Conservation (phyloP, 1,140 invertebrate species). For the Rhizoglyphus robini region DNA sequence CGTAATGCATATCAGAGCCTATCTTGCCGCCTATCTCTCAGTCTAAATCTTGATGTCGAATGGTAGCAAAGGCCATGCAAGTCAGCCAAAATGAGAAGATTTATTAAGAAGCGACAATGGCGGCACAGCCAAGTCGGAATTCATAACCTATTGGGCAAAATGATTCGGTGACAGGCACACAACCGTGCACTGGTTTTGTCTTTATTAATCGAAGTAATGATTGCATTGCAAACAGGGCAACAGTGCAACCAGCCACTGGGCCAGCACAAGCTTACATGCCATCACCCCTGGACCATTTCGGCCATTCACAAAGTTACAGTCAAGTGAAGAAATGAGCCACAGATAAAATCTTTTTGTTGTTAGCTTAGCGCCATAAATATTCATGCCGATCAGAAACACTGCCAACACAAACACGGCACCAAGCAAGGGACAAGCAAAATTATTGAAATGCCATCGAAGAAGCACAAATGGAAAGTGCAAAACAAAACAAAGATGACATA, state of each 20-base stretch:
- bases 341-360: constrained; percentile 10
- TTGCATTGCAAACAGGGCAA: too few species aligned
- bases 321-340: neutral
- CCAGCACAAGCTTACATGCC: neutral
- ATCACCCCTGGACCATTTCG: neutral
- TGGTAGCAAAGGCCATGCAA: too few species aligned
- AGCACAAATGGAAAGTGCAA: too few species aligned
- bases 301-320: neutral
- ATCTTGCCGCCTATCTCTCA: neutral
- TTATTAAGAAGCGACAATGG: too few species aligned
- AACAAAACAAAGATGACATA: too few species aligned
- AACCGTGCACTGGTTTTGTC: too few species aligned
- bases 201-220: too few species aligned
- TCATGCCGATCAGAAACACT: neutral
- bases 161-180: too few species aligned
- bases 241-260: neutral
- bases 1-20: neutral
- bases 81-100: too few species aligned
- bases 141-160: too few species aligned
- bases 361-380: neutral
- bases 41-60: neutral
- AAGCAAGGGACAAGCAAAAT: neutral
- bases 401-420: neutral
- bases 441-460: too few species aligned
- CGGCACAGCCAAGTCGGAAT: too few species aligned